Conservation (phyloP, 1,140 invertebrate genomes). For the Drosophila lowei region DNA sequence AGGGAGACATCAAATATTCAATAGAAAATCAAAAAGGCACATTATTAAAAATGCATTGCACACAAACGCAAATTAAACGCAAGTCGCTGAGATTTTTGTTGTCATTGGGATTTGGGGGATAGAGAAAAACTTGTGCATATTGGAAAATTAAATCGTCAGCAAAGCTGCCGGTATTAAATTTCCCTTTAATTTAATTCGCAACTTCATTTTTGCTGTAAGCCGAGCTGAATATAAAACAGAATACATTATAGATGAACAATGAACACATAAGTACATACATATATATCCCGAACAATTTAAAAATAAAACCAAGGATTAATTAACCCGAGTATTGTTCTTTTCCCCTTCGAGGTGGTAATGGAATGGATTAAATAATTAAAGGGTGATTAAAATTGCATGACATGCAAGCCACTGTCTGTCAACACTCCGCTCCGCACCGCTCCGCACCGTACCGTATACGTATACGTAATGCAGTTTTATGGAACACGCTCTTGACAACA, state of each 20-base stretch:
- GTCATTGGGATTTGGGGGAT: not conserved
- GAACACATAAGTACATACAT: too few relatives aligned
- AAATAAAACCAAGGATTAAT: not conserved
- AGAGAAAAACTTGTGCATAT: not conserved
- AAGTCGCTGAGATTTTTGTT: not conserved
- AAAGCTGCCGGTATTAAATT: not conserved
- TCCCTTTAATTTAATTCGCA: slow-evolving; percentile 4
- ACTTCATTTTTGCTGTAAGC: not conserved
- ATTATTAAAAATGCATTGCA: slow-evolving; percentile 34
- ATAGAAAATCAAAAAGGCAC: slow-evolving; percentile 18
- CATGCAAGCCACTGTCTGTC: slow-evolving; percentile 11
- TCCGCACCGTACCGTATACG: too few relatives aligned
- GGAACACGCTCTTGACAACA: slow-evolving; percentile 38
- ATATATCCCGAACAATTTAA: too few relatives aligned
- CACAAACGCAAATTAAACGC: slow-evolving; percentile 9
- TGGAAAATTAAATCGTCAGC: too few relatives aligned
- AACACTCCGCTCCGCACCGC: not conserved
- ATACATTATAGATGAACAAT: too few relatives aligned
- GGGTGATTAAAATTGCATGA: slow-evolving; percentile 10
- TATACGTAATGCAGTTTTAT: slow-evolving; percentile 29
- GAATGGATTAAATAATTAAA: slow-evolving; percentile 25
- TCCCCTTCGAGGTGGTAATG: not conserved
- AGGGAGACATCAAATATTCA: not conserved
- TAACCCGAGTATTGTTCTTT: not conserved
- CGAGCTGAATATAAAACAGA: too few relatives aligned